Evolutionary conservation across 2,888 invertebrate genomes (phyloP).

Genomic region (Odontothrips loti): DNA sequence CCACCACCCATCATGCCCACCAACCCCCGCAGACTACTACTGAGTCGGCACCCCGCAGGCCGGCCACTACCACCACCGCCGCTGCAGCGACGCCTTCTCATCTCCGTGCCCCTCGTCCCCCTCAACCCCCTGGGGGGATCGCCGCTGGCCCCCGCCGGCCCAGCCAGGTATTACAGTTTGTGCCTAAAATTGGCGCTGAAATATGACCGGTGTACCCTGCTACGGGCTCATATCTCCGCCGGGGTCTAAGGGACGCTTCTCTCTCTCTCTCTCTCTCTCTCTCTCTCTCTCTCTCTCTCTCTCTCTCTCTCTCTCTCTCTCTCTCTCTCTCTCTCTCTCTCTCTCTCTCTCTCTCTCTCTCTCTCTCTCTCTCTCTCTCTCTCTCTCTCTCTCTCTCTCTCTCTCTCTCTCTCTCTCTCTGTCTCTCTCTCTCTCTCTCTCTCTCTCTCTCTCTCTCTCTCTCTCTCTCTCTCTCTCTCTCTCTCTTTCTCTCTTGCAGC

Average conservation of each 20-base stretch:
- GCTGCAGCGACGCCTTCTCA: too few species aligned
- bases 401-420: background rate
- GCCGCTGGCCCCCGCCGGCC: background rate
- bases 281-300: background rate
- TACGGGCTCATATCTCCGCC: constrained; percentile 4
- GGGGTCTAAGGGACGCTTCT: background rate
- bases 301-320: background rate
- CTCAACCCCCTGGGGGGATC: background rate
- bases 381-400: background rate
- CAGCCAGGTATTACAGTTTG: constrained; percentile 15
- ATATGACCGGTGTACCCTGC: constrained; percentile 16
- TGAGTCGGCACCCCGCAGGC: too few species aligned
- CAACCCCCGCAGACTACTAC: too few species aligned
- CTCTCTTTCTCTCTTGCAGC: background rate
- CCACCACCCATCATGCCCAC: too few species aligned
- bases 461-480: background rate
- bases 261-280: background rate
- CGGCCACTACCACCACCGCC: too few species aligned
- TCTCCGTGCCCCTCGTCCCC: background rate
- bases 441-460: background rate
- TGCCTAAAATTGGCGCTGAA: constrained; percentile 22
- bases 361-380: background rate
- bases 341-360: background rate
- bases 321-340: background rate
- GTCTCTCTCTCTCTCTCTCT: background rate